Percentiles rank a stretch among this genome's conserved stretches.
These are phyloP conservation scores for Rhadinocentrus ornatus DNA, from an alignment of 2,797 vertebrate species.

Conservation along the genomic window DNA sequence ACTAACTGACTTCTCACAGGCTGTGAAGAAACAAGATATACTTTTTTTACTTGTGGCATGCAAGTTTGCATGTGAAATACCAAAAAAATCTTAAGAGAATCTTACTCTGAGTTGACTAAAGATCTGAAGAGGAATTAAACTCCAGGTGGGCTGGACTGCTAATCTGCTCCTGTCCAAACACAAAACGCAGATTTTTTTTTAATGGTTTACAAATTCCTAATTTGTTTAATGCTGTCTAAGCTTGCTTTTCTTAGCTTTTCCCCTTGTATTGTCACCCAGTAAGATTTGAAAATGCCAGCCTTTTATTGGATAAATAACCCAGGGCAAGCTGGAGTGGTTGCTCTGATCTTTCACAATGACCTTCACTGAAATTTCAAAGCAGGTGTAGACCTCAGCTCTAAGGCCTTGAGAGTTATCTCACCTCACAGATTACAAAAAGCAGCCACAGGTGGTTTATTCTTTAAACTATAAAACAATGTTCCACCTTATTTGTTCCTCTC, in stretches of 20 bases:
- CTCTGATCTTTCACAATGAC: slow-evolving; percentile 55
- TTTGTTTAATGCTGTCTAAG: slow-evolving; percentile 65
- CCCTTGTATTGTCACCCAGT: slow-evolving; percentile 59
- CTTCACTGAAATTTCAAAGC: slow-evolving; percentile 77
- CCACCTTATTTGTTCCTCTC: slow-evolving; percentile 63
- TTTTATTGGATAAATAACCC: slow-evolving; percentile 78
- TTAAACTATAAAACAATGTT: slow-evolving; percentile 72
- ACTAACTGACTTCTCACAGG: slow-evolving; percentile 27
- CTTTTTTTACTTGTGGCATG: slow-evolving; percentile 34
- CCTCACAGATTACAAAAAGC: slow-evolving; percentile 67
- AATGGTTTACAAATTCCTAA: slow-evolving; percentile 63
- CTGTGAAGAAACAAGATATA: slow-evolving; percentile 36
- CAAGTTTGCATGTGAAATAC: slow-evolving; percentile 42
- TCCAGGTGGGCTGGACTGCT: slow-evolving; percentile 57
- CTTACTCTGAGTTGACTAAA: slow-evolving; percentile 47
- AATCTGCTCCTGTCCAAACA: slow-evolving; percentile 47
- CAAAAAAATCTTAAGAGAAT: slow-evolving; percentile 46
- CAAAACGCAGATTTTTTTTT: slow-evolving; percentile 48
- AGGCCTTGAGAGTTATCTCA: slow-evolving; percentile 58
- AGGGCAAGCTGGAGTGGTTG: slow-evolving; percentile 56
- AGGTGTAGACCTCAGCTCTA: slow-evolving; percentile 58
- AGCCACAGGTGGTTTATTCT: slow-evolving; percentile 74
- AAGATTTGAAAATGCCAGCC: slow-evolving; percentile 65
- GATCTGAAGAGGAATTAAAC: slow-evolving; percentile 38
- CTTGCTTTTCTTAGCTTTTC: slow-evolving; percentile 55